Evolutionary conservation across 2,888 invertebrate genomes (phyloP), one percentile per base, ranked within the genome.

Genomic region (Drosophila picticornis): DNA sequence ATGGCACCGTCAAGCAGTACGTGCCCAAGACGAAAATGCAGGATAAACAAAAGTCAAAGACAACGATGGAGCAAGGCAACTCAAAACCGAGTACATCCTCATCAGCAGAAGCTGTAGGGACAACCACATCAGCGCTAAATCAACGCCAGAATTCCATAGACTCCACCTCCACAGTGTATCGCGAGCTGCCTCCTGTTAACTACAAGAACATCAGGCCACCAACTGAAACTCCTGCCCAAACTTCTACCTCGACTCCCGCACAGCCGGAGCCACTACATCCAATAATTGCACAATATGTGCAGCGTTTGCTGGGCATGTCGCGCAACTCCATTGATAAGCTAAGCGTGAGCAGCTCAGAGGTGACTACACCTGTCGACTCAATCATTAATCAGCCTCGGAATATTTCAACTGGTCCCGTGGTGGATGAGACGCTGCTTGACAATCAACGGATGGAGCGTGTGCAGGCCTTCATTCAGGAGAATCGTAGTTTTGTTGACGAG

Each of bases 271-370:
- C 60, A 6, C 62, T 93, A 9, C 92, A 94, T 88, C 93, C 94
- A 2, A 71, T 90, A 16, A 81, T 94, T 48, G 84, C 93, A 5
- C 92, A 92, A 11, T 94, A 94, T 77, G 93, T 95, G 4, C 92
- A 94, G 62, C 93, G 94, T 74, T 87, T 95, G 46, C 83, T 95
- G 27, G 91, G 91, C n/a, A 94, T 95, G 95, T 94, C 94, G 0
- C 93, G 93, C 36, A 88, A 83, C 13, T 93, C 93, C 64, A 90
- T 95, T n/a, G 94, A 94, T 19, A 93, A 94, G 16, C 85, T 95
- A 25, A 92, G 92, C 1, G 93, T 94, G 0, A 93, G 93, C 77
- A 93, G 93, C 1, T 94, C 94, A 32, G 94, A 94, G 0, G 91
- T 94, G 25, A 89, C 93, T 29, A 94, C 94, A 0, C 94, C 95